These are phyloP conservation scores for Gorilla gorilla DNA, from an alignment of 2,113 vertebrate species.

Conservation along the genomic window DNA sequence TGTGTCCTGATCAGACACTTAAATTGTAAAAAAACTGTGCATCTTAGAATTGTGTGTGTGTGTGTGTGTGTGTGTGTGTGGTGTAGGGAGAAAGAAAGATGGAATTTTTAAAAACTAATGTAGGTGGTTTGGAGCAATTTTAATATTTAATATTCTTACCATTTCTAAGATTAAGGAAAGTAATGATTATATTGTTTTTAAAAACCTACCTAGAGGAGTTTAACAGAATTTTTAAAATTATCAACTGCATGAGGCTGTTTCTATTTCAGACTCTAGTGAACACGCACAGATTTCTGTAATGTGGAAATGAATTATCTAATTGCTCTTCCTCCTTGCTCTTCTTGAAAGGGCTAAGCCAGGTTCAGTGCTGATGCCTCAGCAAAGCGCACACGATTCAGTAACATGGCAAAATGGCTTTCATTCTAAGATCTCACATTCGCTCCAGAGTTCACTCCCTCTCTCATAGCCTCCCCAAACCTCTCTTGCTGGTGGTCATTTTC, in stretches of 20 bases:
- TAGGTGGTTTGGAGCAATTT: neutral
- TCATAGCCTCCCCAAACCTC: neutral
- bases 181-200: neutral
- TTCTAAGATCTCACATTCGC: neutral
- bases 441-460: neutral
- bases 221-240: slow-evolving; percentile 25
- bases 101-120: neutral
- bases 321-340: neutral
- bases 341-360: neutral
- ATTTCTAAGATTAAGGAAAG: slow-evolving; percentile 32
- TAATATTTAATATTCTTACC: slow-evolving; percentile 30
- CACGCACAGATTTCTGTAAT: neutral
- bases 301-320: neutral
- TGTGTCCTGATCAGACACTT: neutral
- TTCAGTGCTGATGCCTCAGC: neutral
- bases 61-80: neutral
- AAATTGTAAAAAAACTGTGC: neutral
- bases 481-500: neutral
- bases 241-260: neutral
- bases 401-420: neutral
- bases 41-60: neutral
- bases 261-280: slow-evolving; percentile 6
- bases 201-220: neutral
- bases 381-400: neutral
- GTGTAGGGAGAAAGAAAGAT: neutral